A percentile compares a stretch with the other conserved stretches of the same genome.
Evolutionary conservation across 2,797 vertebrate genomes (phyloP).

Genomic region (Acridotheres tristis): DNA sequence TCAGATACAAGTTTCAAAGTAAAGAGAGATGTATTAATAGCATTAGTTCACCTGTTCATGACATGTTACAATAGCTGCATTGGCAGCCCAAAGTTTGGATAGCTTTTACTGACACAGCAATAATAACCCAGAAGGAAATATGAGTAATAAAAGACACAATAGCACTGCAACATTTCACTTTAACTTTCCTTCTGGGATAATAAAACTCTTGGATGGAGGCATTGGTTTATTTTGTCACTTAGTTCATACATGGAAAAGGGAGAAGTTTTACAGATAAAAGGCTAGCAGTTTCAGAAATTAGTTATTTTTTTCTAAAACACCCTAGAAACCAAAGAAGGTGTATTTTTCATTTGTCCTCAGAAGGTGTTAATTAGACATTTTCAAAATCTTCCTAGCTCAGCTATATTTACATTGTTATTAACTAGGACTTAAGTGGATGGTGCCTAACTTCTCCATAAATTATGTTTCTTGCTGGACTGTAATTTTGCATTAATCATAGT

Average conservation of each 20-base stretch:
- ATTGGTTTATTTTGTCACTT: not conserved
- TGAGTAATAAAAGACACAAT: not conserved
- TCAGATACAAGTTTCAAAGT: not conserved
- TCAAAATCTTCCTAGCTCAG: not conserved
- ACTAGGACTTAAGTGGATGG: not conserved
- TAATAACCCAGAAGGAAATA: not conserved
- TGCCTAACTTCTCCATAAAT: not conserved
- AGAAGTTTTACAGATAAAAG: not conserved
- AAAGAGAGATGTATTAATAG: not conserved
- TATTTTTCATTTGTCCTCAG: not conserved
- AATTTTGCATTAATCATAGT: not conserved
- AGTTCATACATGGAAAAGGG: not conserved
- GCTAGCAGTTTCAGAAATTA: not conserved
- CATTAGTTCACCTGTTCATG: not conserved
- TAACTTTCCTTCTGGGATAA: not conserved
- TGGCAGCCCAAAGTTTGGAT: not conserved
- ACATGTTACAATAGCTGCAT: not conserved
- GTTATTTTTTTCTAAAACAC: not conserved
- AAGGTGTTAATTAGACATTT: slow-evolving; percentile 17
- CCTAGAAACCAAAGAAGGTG: not conserved
- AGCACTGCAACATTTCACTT: not conserved
- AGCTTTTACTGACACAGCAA: not conserved
- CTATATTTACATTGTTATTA: not conserved
- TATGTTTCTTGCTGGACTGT: not conserved
- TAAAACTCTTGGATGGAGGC: not conserved